Evolutionary conservation across 2,888 invertebrate genomes (phyloP).

Genomic region (Hipparchia semele): DNA sequence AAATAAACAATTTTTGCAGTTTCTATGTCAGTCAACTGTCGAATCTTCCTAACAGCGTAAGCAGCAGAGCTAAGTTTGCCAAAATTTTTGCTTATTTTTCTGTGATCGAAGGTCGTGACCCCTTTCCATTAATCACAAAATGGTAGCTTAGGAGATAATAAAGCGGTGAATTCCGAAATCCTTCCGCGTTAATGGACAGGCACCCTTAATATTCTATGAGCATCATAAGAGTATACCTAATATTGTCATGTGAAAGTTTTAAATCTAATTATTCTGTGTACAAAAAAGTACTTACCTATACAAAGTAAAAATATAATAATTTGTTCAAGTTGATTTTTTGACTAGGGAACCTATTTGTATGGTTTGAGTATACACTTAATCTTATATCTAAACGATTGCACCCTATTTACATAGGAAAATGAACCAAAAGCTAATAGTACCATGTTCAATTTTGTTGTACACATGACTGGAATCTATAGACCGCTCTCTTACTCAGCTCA

Average conservation of each 20-base stretch:
- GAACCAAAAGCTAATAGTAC: neutral
- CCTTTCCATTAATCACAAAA: too few relatives aligned
- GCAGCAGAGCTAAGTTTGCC: too few relatives aligned
- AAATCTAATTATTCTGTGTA: neutral
- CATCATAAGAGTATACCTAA: neutral
- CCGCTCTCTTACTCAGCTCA: too few relatives aligned
- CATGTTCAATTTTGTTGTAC: neutral
- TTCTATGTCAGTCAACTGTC: too few relatives aligned
- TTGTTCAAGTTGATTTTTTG: slow-evolving; percentile 15
- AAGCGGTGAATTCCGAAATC: too few relatives aligned
- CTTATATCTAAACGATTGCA: slow-evolving; percentile 7
- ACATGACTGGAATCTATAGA: neutral
- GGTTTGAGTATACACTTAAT: slow-evolving; percentile 15
- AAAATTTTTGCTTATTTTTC: too few relatives aligned
- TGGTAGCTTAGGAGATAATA: too few relatives aligned
- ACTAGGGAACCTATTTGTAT: slow-evolving; percentile 11
- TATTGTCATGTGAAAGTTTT: slow-evolving; percentile 10
- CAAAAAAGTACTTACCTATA: neutral
- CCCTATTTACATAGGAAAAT: neutral
- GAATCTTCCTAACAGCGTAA: too few relatives aligned
- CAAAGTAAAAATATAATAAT: slow-evolving; percentile 20
- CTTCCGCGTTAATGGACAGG: neutral
- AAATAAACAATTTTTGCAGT: too few relatives aligned
- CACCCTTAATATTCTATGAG: slow-evolving; percentile 1
- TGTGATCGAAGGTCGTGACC: too few relatives aligned